A percentile compares a stretch with the other conserved stretches of the same genome.
phyloP scores from a whole-genome alignment of 2,797 vertebrate species.

The Tiaroga cobitis region DNA sequence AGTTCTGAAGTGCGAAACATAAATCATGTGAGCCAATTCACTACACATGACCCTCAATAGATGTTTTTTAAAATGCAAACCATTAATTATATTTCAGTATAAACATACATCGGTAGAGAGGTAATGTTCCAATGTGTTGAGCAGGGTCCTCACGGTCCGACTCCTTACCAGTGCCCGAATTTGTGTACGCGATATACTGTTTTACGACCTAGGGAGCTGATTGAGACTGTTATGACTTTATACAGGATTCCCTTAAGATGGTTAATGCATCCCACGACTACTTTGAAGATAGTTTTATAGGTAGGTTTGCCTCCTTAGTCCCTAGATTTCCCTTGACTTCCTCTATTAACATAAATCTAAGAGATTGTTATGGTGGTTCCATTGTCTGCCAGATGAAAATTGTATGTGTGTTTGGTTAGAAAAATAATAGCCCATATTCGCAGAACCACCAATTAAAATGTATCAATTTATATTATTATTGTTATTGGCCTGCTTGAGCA shows the following conservation, averaged over 20 bases:
- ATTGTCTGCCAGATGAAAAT: background rate
- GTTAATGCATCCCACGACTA: background rate
- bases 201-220: no score
- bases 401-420: background rate
- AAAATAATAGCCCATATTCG: background rate
- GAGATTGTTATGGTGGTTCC: background rate
- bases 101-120: background rate
- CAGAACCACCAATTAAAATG: background rate
- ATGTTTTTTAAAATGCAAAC: no score
- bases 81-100: background rate
- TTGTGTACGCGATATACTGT: no score
- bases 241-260: background rate
- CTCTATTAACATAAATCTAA: background rate
- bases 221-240: no score
- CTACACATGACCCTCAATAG: no score
- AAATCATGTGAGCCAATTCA: no score
- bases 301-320: background rate
- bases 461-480: background rate
- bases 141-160: no score
- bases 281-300: background rate
- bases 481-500: constrained; percentile 6
- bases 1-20: no score
- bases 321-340: background rate
- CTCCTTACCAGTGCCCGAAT: no score
- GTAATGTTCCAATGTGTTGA: background rate